A percentile compares a stretch with the other conserved stretches of the same genome.
Conservation (phyloP, 2,113 vertebrate species). For the Engraulis encrasicolus region DNA sequence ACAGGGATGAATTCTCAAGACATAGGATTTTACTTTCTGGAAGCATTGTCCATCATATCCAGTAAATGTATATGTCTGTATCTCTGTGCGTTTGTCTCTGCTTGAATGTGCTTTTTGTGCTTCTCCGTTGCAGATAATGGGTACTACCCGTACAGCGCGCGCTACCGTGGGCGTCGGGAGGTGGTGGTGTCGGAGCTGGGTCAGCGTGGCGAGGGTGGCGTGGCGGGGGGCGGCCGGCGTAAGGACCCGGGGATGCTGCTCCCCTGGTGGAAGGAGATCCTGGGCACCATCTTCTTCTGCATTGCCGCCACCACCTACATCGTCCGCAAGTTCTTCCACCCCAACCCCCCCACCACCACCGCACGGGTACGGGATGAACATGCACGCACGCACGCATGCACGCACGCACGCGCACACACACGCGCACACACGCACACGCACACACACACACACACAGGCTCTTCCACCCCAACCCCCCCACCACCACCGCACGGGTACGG, state of each 20-base stretch:
- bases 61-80: not conserved
- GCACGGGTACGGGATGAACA: conserved; percentile 67
- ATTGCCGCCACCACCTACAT: conserved; percentile 92
- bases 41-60: not conserved
- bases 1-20: not conserved
- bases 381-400: not conserved
- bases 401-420: not conserved
- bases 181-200: conserved; percentile 68
- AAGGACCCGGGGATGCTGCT: conserved; percentile 94
- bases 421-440: too few species aligned
- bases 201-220: conserved; percentile 76
- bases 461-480: conserved; percentile 93
- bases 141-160: conserved; percentile 90
- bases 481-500: conserved; percentile 66
- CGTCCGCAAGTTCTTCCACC: conserved; percentile 93
- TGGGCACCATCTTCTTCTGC: conserved; percentile 93
- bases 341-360: conserved; percentile 83
- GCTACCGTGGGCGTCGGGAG: conserved; percentile 84
- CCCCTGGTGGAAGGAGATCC: conserved; percentile 99
- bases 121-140: conserved; percentile 87
- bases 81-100: not conserved
- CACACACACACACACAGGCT: conserved; percentile 81
- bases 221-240: conserved; percentile 76
- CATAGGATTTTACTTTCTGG: too few species aligned
- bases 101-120: not conserved